A percentile compares a stretch with the other conserved stretches of the same genome.
phyloP scores from a whole-genome alignment of 2,797 vertebrate genomes.

The Fistularia tabacaria region DNA sequence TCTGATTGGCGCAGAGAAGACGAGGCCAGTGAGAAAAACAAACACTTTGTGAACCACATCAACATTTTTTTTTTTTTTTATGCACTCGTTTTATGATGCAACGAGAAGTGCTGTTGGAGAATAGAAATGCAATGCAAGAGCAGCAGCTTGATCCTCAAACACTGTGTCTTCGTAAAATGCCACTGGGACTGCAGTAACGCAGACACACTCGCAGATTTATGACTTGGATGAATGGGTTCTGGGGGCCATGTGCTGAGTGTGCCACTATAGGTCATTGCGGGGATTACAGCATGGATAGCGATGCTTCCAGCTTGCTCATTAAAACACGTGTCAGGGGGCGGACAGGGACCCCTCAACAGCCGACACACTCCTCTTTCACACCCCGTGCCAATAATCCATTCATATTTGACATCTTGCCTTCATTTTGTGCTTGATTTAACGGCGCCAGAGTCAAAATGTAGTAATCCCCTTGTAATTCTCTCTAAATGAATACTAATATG shows the following conservation, averaged over 20 bases:
- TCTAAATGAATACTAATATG: conserved; percentile 29
- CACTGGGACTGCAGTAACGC: conserved; percentile 45
- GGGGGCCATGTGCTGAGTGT: conserved; percentile 59
- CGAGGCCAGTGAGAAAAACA: conserved; percentile 30
- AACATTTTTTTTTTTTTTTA: conserved; percentile 7
- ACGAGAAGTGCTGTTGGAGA: conserved; percentile 21
- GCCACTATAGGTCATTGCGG: conserved; percentile 57
- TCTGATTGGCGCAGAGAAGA: conserved; percentile 74
- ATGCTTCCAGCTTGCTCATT: conserved; percentile 49
- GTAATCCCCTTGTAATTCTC: too few relatives aligned
- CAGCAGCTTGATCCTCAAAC: conserved; percentile 26
- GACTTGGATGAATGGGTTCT: conserved; percentile 49
- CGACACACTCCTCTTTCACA: conserved; percentile 52
- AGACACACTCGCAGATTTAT: conserved; percentile 50
- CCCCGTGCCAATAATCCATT: conserved; percentile 54
- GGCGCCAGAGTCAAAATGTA: conserved; percentile 6
- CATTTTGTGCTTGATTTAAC: conserved; percentile 53
- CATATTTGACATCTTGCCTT: conserved; percentile 41
- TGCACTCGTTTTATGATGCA: conserved; percentile 10
- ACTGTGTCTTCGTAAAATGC: conserved; percentile 33
- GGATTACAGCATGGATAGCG: conserved; percentile 49
- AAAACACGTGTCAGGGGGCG: conserved; percentile 49
- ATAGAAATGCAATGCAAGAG: conserved; percentile 34
- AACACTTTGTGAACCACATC: conserved; percentile 3
- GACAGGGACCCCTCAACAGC: conserved; percentile 43